phyloP scores from a whole-genome alignment of 2,888 invertebrate species.

The Hanleya hanleyi region DNA sequence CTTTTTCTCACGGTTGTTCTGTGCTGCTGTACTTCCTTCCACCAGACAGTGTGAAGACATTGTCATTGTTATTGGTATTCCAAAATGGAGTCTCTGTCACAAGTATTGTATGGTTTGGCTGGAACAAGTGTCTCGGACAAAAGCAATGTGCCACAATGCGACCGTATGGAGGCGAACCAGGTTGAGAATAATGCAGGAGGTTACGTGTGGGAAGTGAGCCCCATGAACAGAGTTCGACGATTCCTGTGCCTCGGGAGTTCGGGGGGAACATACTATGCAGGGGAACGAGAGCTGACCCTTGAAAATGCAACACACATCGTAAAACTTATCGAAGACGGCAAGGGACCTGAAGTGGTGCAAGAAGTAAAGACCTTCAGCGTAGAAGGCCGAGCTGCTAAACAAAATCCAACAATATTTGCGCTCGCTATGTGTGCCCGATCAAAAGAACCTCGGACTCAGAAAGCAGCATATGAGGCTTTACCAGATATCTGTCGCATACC shows the following conservation, averaged over 20 bases:
- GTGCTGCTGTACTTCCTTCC: no score
- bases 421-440: constrained; percentile 78
- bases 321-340: constrained; percentile 62
- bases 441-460: constrained; percentile 74
- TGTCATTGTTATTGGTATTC: no score
- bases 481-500: constrained; percentile 79
- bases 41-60: no score
- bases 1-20: no score
- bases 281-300: constrained; percentile 59
- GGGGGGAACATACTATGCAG: constrained; percentile 67
- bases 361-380: constrained; percentile 65
- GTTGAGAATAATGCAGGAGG: constrained; percentile 52
- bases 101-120: background rate
- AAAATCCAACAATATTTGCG: constrained; percentile 77
- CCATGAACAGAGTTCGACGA: constrained; percentile 66
- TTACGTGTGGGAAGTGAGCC: constrained; percentile 66
- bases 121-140: background rate
- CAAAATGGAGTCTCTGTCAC: background rate
- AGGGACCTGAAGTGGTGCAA: constrained; percentile 64
- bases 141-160: background rate
- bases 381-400: constrained; percentile 73
- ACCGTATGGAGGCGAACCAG: constrained; percentile 23
- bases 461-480: constrained; percentile 77
- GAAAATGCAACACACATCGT: constrained; percentile 66
- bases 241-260: constrained; percentile 71